Conservation (phyloP, 2,797 vertebrate species). For the Xenopus petersii region DNA sequence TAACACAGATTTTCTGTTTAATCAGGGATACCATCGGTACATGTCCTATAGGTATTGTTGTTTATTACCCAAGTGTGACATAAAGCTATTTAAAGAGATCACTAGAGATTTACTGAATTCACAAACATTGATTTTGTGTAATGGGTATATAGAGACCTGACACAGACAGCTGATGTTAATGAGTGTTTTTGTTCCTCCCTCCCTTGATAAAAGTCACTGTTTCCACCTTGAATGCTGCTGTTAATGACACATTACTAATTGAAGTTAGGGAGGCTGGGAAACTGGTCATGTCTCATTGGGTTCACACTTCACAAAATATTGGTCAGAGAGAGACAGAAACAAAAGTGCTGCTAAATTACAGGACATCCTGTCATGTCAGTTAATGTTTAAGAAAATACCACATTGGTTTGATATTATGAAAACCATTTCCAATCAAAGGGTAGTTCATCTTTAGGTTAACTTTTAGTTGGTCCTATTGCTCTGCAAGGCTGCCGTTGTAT, state of each 20-base stretch:
- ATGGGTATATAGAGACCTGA: constrained; percentile 19
- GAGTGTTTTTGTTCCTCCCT: constrained; percentile 39
- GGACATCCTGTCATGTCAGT: too few species aligned
- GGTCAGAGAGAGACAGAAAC: constrained; percentile 1
- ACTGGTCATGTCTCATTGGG: constrained; percentile 34
- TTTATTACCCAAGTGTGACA: constrained; percentile 25
- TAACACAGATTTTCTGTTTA: neutral
- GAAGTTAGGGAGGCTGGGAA: constrained; percentile 24
- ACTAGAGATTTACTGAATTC: constrained; percentile 26
- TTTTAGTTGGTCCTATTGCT: too few species aligned
- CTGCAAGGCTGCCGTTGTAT: too few species aligned
- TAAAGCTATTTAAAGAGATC: constrained; percentile 28
- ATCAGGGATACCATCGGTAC: neutral
- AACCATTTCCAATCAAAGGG: too few species aligned
- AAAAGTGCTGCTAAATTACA: too few species aligned
- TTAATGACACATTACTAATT: constrained; percentile 48
- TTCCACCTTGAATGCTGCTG: constrained; percentile 14
- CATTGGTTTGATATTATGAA: too few species aligned
- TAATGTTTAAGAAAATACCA: too few species aligned
- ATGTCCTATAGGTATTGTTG: constrained; percentile 41
- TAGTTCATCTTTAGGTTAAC: too few species aligned
- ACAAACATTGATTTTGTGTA: neutral
- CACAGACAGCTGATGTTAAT: constrained; percentile 43
- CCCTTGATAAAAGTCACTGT: constrained; percentile 32
- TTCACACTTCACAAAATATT: constrained; percentile 30